Base-by-base conservation (phyloP, 2,888 invertebrate genomes). In the Anthrax anthrax region DNA sequence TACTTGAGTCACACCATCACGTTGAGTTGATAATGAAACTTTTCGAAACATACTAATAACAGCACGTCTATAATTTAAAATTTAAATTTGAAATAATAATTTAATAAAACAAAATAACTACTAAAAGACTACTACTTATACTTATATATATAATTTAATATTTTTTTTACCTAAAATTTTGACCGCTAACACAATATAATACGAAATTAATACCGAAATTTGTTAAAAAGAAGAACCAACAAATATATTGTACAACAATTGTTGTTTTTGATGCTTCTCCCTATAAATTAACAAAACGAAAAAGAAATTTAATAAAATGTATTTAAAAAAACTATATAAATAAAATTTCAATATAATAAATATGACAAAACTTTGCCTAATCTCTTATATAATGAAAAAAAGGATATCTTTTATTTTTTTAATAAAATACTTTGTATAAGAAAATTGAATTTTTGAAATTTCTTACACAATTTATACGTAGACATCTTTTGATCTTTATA, bases 201-300 rank as follows among this genome's bases (percentile, higher is more conserved):
- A 80, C 73, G 61, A 88, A 87, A 68, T 87, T 87, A 46, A 88
- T 83, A 37, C 84, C 84, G 59, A 85, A 89, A 68, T 87, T 88
- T 6, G 82, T 81, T 59, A 85, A 75, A 67, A 85, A 89, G 40
- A 86, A 71, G 53, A 80, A 69, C 51, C 79, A 73, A 47, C 78
- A 75, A 51, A 80, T 68, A 55, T 81, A 79, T 59, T 85, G 84
- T 32, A 77, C 57, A 1, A 74, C 70, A 19, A 75, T 64, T 60
- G 75, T 72, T 1, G 69, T 66, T 37, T 72, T 72, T 23, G 64
- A 61, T 42, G 67, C 58, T 49, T 69, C 62, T 23, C 66, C 63
- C 65, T 73, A 58, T 2, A 12, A 12, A 32, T 12, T 1, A 29
- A 29, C 8, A 32, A 32, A 12, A 12, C 8, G 6, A 32, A 32